Conservation (phyloP, 2,113 vertebrate species). For the Todiramphus saurophagus region DNA sequence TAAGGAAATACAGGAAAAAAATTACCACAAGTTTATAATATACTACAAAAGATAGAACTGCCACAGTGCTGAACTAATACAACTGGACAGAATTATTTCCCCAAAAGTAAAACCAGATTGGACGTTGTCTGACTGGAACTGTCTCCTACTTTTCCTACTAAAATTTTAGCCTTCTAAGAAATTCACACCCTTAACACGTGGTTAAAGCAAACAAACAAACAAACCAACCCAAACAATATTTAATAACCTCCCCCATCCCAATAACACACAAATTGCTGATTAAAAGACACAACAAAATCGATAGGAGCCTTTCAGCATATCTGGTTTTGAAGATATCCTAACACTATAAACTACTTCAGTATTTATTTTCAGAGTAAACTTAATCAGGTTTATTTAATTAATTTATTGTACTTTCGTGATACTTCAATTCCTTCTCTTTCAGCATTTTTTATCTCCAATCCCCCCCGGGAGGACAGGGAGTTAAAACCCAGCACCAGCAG, state of each 20-base stretch:
- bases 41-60: background rate
- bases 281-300: background rate
- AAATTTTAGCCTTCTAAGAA: background rate
- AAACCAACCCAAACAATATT: background rate
- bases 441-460: rapidly evolving
- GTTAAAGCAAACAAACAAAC: background rate
- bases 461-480: background rate
- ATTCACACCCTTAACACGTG: rapidly evolving
- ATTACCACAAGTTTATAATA: background rate
- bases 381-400: background rate
- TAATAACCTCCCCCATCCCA: background rate
- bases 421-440: rapidly evolving
- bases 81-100: background rate
- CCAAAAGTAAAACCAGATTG: background rate
- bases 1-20: background rate
- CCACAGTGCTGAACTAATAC: background rate
- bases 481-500: conserved; percentile 41
- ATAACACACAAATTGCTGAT: rapidly evolving
- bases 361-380: background rate
- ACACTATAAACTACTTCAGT: rapidly evolving
- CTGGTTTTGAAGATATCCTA: background rate
- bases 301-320: background rate
- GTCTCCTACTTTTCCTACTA: background rate
- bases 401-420: background rate
- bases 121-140: background rate